Conservation (phyloP, 2,888 invertebrate genomes). For the Sarcophaga carnaria region DNA sequence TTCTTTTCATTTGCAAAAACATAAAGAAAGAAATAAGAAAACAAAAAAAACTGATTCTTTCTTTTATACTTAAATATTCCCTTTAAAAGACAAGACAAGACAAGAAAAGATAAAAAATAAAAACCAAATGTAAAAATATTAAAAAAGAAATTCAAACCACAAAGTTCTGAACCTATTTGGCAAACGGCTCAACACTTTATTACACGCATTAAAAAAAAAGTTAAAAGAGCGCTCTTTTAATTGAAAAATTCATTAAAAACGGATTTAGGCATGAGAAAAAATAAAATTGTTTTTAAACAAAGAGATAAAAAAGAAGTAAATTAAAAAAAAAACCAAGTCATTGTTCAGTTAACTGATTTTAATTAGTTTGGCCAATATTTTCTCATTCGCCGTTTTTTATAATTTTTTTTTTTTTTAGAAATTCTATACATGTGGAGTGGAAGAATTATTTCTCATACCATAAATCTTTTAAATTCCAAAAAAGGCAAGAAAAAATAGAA, state of each 20-base stretch:
- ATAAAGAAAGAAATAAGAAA: neutral
- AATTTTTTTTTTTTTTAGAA: neutral
- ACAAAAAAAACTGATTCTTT: neutral
- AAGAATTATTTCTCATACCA: neutral
- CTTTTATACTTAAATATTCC: neutral
- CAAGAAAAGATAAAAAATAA: neutral
- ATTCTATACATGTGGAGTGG: neutral
- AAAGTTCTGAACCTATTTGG: neutral
- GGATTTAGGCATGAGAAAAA: neutral
- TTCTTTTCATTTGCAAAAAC: neutral
- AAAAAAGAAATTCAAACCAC: neutral
- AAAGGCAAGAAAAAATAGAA: neutral
- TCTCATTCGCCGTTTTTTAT: neutral
- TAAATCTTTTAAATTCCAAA: neutral
- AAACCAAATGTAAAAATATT: neutral
- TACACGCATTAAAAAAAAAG: neutral
- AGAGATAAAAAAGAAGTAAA: neutral
- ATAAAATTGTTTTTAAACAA: neutral
- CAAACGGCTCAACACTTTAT: neutral
- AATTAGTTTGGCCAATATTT: constrained; percentile 2
- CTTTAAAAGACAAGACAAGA: neutral
- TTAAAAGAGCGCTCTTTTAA: neutral
- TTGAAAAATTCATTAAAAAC: constrained; percentile 15
- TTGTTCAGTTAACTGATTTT: neutral
- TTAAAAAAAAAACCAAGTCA: neutral